A percentile compares a stretch with the other conserved stretches of the same genome.
Evolutionary conservation across 2,888 invertebrate species (phyloP).

Genomic region (Drosophila recens): DNA sequence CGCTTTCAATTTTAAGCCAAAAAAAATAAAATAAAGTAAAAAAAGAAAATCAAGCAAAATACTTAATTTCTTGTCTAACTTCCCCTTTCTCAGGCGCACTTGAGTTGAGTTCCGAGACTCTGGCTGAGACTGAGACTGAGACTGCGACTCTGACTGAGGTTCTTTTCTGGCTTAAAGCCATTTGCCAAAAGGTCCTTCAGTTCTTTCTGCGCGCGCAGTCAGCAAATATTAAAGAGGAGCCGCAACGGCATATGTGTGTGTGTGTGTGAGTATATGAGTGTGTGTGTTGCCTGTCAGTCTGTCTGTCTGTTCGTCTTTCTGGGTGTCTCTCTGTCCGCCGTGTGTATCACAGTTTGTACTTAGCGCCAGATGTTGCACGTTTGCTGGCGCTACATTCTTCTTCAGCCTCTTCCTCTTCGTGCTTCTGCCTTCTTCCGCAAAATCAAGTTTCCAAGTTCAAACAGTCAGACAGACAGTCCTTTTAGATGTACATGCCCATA

Average conservation of each 20-base stretch:
- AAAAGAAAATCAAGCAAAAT: slow-evolving; percentile 37
- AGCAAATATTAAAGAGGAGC: slow-evolving; percentile 73
- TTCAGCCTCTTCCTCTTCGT: slow-evolving; percentile 14
- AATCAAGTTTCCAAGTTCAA: slow-evolving; percentile 81
- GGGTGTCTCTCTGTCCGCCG: slow-evolving; percentile 51
- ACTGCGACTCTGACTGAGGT: slow-evolving; percentile 21
- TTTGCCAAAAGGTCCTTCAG: slow-evolving; percentile 39
- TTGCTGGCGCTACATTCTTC: slow-evolving; percentile 40
- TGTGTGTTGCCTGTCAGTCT: slow-evolving; percentile 29
- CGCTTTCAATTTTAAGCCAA: slow-evolving; percentile 55
- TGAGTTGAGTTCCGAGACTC: slow-evolving; percentile 15
- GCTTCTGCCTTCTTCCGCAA: slow-evolving; percentile 56
- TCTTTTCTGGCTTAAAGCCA: slow-evolving; percentile 45
- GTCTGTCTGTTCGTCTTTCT: slow-evolving; percentile 31
- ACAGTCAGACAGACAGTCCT: slow-evolving; percentile 55
- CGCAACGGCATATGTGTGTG: slow-evolving; percentile 23
- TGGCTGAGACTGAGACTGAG: neutral
- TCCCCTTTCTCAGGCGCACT: slow-evolving; percentile 68
- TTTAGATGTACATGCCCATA: slow-evolving; percentile 20
- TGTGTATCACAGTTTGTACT: slow-evolving; percentile 81
- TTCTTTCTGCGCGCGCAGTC: slow-evolving; percentile 73
- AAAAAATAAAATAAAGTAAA: too few species aligned
- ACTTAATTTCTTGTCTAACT: slow-evolving; percentile 67
- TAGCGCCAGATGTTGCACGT: slow-evolving; percentile 78
- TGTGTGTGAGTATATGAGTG: slow-evolving; percentile 13